Evolutionary conservation across 2,797 vertebrate species (phyloP).

Genomic region (Mallotus villosus): DNA sequence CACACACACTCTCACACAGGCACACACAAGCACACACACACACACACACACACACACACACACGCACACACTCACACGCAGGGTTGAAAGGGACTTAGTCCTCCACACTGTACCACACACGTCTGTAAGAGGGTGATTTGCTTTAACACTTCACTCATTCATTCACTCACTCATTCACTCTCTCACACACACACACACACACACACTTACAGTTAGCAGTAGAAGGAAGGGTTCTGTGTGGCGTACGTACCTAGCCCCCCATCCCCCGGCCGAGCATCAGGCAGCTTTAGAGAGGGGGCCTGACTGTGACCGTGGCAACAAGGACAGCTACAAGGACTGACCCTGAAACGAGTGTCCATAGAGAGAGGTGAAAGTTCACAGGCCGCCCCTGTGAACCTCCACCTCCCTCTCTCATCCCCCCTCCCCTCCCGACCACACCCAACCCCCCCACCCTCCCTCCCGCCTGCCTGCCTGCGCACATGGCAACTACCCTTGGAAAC

Average conservation of each 20-base stretch:
- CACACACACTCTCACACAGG: not conserved
- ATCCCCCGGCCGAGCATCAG: constrained; percentile 83
- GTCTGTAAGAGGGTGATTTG: not conserved
- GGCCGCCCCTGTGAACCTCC: constrained; percentile 84
- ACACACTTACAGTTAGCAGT: constrained; percentile 42
- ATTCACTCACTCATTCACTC: not conserved
- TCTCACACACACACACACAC: constrained; percentile 30
- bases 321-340: constrained; percentile 92
- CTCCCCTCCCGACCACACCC: constrained; percentile 58
- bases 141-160: not conserved
- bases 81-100: not conserved
- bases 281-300: constrained; percentile 89
- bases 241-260: constrained; percentile 90
- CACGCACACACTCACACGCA: not conserved
- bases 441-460: not conserved
- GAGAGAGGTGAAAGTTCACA: constrained; percentile 96
- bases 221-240: constrained; percentile 78
- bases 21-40: not conserved
- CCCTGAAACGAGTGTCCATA: constrained; percentile 96
- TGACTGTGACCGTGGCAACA: constrained; percentile 91
- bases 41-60: too few relatives aligned
- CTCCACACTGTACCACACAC: constrained; percentile 2
- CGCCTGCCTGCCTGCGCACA: not conserved
- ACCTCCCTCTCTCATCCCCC: constrained; percentile 82
- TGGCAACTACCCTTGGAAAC: not conserved